Base-by-base conservation (phyloP, 2,888 invertebrate genomes). In the Torymus auratus region DNA sequence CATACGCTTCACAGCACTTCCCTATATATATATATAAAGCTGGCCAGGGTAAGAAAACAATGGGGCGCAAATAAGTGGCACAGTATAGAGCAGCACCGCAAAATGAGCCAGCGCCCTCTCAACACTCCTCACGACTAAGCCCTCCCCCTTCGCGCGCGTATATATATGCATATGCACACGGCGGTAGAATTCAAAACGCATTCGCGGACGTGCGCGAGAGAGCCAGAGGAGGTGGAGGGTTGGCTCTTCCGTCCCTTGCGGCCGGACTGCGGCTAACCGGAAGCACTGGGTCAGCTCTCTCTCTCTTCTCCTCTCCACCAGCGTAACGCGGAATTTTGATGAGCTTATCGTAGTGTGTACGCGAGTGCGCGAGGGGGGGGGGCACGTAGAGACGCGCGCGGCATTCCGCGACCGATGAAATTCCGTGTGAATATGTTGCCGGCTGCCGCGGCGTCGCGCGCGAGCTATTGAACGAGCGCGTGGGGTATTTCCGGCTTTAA, bases 241-340 rank as follows among this genome's bases (percentile, higher is more conserved):
- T 13, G 68, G 41, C 41, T 41, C 67, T 74, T 82, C 68, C 75
- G 81, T 61, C 75, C 61, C 58, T 60, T 70, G 78, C 50, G 77
- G 70, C 23, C n/a, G 70, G 41, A 17, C 67, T 76, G 80, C 28
- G 77, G 78, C 73, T 70, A 61, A 70, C 76, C 72, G 72, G 67
- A 80, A 81, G 81, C 70, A 55, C 41, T 70, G 74, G 74, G 65
- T 81, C 70, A 74, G 72, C 70, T 41, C 41, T 41, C 41, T 41
- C 41, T 41, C 41, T 41, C 41, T 41, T 41, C 41, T 41, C 41
- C 7, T 10, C 7, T 7, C 52, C 28, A 4, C 55, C 52, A 60
- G 73, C 73, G 74, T 75, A 74, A 70, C 68, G 77, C 50, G 68
- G 80, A 82, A 82, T 80, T 82, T 82, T 82, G 80, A 80, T 74